A percentile compares a stretch with the other conserved stretches of the same genome.
Evolutionary conservation across 2,797 vertebrate species (phyloP).

Genomic region (Macropus fuliginosus): DNA sequence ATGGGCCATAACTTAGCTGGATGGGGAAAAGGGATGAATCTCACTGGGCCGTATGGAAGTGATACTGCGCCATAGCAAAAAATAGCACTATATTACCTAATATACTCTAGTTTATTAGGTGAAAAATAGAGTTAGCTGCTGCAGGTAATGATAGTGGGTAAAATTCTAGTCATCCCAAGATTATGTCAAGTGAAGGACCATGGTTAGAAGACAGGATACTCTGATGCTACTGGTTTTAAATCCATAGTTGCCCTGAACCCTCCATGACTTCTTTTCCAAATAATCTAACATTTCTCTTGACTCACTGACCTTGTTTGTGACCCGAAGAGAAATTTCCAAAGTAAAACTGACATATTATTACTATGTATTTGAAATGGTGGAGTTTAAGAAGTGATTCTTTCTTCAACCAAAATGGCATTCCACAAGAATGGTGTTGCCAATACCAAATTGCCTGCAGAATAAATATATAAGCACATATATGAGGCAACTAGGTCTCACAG

Average conservation of each 20-base stretch:
- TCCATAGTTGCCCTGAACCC: not conserved
- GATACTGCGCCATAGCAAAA: not conserved
- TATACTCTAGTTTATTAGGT: not conserved
- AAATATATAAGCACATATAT: not conserved
- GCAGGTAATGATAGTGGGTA: not conserved
- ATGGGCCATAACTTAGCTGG: not conserved
- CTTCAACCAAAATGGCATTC: not conserved
- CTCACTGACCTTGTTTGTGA: not conserved
- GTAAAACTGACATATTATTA: not conserved
- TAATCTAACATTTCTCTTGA: not conserved
- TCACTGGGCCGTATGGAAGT: not conserved
- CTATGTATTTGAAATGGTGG: not conserved
- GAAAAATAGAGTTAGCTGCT: not conserved
- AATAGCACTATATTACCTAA: not conserved
- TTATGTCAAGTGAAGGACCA: not conserved
- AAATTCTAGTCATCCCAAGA: not conserved
- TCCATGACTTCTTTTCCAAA: not conserved
- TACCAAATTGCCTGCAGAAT: not conserved
- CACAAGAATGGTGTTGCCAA: not conserved
- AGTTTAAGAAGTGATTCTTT: not conserved
- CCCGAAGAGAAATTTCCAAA: not conserved
- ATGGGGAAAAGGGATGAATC: not conserved
- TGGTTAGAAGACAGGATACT: not conserved
- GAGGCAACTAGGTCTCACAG: no score
- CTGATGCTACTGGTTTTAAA: not conserved